Percentiles rank a stretch among this genome's conserved stretches.
phyloP scores from a whole-genome alignment of 2,113 vertebrate species.

The Saguinus imperator region DNA sequence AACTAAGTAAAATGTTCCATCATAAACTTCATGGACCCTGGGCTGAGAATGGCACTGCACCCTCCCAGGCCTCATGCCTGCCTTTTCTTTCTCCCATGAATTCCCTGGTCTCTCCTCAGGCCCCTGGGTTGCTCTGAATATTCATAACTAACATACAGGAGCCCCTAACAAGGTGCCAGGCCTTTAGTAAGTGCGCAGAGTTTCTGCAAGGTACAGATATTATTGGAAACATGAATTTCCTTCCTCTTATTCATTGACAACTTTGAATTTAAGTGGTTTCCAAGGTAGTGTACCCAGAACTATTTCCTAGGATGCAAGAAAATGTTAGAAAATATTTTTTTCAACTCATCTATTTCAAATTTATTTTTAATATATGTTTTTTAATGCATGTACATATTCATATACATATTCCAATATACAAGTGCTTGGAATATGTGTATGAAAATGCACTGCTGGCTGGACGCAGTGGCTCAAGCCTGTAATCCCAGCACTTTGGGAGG shows the following conservation, averaged over 20 bases:
- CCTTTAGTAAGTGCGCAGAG: not conserved
- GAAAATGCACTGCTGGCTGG: not conserved
- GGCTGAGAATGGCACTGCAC: not conserved
- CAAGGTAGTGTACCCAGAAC: not conserved
- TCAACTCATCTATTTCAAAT: not conserved
- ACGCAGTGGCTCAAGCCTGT: too few relatives aligned
- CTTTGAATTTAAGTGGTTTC: not conserved
- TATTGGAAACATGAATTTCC: not conserved
- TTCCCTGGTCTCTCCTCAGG: not conserved
- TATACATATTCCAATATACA: not conserved
- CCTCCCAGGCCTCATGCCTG: not conserved
- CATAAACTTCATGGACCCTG: not conserved
- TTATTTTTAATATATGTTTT: not conserved
- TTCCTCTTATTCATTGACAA: not conserved
- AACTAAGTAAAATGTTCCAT: conserved; percentile 42
- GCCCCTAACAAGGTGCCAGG: not conserved
- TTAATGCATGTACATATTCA: not conserved
- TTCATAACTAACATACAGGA: not conserved
- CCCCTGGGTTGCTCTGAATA: not conserved
- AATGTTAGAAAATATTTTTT: not conserved
- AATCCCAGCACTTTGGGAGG: too few relatives aligned
- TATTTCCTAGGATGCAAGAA: not conserved
- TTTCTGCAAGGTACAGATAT: not conserved
- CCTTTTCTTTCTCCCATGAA: not conserved
- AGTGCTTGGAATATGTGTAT: not conserved